Evolutionary conservation across 2,113 vertebrate species (phyloP).

Genomic region (Macquaria australasica): DNA sequence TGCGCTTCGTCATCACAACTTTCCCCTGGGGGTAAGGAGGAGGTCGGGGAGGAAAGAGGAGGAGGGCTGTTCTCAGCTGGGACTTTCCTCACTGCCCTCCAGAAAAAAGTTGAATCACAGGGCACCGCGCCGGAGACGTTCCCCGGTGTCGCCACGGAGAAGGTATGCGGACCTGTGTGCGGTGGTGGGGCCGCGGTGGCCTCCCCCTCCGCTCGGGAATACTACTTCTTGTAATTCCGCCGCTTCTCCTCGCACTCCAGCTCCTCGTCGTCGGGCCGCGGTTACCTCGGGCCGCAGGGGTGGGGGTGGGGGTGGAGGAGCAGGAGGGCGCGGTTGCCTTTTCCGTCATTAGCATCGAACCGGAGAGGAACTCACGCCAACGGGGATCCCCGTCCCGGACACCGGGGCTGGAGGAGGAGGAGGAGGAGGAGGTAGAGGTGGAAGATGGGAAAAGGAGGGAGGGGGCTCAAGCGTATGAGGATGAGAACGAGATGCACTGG

Average conservation of each 20-base stretch:
- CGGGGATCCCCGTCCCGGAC: constrained; percentile 3
- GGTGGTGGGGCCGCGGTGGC: constrained; percentile 34
- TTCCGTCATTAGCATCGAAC: constrained; percentile 82
- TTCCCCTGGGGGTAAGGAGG: constrained; percentile 51
- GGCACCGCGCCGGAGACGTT: constrained; percentile 60
- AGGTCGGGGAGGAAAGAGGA: constrained; percentile 20
- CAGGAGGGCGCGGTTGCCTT: constrained; percentile 65
- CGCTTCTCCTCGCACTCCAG: constrained; percentile 75
- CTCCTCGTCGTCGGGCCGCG: constrained; percentile 71
- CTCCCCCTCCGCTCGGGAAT: constrained; percentile 36
- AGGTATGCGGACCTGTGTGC: constrained; percentile 67
- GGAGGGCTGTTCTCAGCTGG: constrained; percentile 64
- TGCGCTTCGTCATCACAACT: constrained; percentile 69
- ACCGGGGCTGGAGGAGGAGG: constrained; percentile 30
- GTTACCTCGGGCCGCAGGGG: constrained; percentile 21
- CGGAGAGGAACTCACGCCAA: constrained; percentile 31
- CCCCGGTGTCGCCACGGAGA: constrained; percentile 35
- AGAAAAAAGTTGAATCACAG: constrained; percentile 28
- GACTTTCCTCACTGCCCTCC: constrained; percentile 63
- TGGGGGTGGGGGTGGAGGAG: constrained; percentile 11
- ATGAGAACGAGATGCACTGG: constrained; percentile 78
- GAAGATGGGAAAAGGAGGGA: constrained; percentile 26
- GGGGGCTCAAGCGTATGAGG: constrained; percentile 65
- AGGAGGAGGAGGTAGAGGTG: constrained; percentile 18
- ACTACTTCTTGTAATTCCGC: constrained; percentile 62